phyloP scores from a whole-genome alignment of 1,140 invertebrate species.

The Neomicropteryx cornuta region DNA sequence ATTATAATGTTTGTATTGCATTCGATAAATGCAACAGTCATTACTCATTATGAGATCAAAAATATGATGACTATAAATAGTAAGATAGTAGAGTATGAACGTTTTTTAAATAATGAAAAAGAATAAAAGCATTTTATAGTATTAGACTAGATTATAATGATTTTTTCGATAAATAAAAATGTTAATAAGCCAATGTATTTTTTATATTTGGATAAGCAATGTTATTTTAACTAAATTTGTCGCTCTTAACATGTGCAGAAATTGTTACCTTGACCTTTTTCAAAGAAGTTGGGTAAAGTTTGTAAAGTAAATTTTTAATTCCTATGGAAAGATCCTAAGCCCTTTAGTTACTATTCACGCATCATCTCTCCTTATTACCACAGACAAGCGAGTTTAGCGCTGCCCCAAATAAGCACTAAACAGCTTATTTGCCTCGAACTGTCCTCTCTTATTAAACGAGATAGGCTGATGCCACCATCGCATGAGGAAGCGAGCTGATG shows the following conservation, averaged over 20 bases:
- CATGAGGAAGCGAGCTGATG: no score
- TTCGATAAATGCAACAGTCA: conserved; percentile 18
- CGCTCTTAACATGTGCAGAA: background rate
- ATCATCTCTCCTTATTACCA: no score
- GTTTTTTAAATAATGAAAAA: conserved; percentile 14
- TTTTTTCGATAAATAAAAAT: conserved; percentile 17
- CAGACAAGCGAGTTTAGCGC: no score
- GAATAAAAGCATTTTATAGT: conserved; percentile 6
- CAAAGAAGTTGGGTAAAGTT: no score
- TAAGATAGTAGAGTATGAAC: conserved; percentile 25
- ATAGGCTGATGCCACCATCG: no score
- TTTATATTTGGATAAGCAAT: conserved; percentile 1
- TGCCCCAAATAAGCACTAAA: no score
- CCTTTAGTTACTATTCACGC: no score
- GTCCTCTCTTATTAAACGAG: no score
- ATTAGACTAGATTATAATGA: conserved; percentile 7
- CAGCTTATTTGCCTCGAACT: no score
- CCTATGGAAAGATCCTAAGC: no score
- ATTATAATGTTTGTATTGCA: conserved; percentile 17
- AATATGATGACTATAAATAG: conserved; percentile 21
- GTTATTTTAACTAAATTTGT: background rate
- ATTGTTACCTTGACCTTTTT: background rate
- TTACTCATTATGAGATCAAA: conserved; percentile 33
- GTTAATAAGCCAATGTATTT: conserved; percentile 8
- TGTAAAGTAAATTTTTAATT: no score